These are phyloP conservation scores for Hybos culiciformis DNA, from an alignment of 2,888 invertebrate genomes.

Conservation along the genomic window DNA sequence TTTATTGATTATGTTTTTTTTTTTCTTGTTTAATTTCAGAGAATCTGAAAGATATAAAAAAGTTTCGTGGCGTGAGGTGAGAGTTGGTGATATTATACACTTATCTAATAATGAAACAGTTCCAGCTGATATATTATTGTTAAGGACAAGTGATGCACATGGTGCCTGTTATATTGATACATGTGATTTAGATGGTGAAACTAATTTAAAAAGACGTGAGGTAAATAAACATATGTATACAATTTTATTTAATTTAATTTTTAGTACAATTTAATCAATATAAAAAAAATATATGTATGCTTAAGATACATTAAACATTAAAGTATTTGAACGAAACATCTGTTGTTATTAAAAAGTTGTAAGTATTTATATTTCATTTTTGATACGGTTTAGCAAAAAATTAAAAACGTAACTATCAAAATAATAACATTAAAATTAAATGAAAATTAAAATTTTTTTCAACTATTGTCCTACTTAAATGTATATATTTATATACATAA, in stretches of 20 bases:
- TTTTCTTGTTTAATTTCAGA: constrained; percentile 39
- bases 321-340: no score
- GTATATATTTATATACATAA: no score
- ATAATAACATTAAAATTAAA: no score
- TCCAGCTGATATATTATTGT: constrained; percentile 85
- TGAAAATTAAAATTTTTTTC: no score
- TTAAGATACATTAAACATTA: no score
- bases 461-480: no score
- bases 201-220: constrained; percentile 84
- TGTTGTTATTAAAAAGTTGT: no score
- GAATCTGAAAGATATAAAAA: constrained; percentile 69
- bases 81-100: constrained; percentile 89
- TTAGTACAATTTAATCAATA: background rate
- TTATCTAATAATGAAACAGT: constrained; percentile 92
- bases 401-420: no score
- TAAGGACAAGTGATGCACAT: constrained; percentile 74
- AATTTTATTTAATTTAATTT: background rate
- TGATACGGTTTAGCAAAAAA: no score
- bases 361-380: no score
- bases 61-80: constrained; percentile 78
- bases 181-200: constrained; percentile 91
- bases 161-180: constrained; percentile 92
- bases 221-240: constrained; percentile 32
- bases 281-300: background rate
- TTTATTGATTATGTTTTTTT: constrained; percentile 8